A percentile compares a stretch with the other conserved stretches of the same genome.
Evolutionary conservation across 2,797 vertebrate species (phyloP).

Genomic region (Glossophaga mutica): DNA sequence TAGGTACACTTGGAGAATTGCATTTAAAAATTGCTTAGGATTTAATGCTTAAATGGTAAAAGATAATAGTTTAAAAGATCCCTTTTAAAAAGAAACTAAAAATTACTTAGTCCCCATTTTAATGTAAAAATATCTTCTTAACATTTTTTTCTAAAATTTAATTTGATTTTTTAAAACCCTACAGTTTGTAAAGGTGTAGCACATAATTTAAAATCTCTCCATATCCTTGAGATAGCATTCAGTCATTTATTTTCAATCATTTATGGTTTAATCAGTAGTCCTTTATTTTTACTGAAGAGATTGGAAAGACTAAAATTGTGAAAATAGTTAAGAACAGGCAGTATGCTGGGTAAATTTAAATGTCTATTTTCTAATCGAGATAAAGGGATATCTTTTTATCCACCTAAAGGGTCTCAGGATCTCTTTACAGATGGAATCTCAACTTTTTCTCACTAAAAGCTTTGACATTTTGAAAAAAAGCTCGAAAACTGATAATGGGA

Average conservation of each 20-base stretch:
- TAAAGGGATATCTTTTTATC: neutral
- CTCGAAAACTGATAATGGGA: neutral
- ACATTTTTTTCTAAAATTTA: neutral
- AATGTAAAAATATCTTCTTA: neutral
- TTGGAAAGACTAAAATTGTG: neutral
- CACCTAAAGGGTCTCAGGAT: neutral
- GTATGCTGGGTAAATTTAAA: neutral
- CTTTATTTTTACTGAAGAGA: neutral
- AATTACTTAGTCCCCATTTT: neutral
- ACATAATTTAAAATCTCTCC: neutral
- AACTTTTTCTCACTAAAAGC: neutral
- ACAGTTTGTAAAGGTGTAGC: neutral
- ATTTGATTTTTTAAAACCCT: neutral
- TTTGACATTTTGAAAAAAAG: neutral
- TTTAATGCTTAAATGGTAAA: constrained; percentile 5
- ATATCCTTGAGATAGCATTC: neutral
- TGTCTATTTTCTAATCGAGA: neutral
- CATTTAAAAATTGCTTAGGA: neutral
- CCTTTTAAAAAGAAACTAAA: neutral
- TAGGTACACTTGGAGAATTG: neutral
- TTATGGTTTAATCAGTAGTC: neutral
- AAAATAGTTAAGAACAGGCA: neutral
- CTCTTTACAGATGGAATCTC: neutral
- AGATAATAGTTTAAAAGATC: neutral
- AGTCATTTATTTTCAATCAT: constrained; percentile 9